These are phyloP conservation scores for Esox masquinongy DNA, from an alignment of 2,797 vertebrate genomes.

Conservation along the genomic window DNA sequence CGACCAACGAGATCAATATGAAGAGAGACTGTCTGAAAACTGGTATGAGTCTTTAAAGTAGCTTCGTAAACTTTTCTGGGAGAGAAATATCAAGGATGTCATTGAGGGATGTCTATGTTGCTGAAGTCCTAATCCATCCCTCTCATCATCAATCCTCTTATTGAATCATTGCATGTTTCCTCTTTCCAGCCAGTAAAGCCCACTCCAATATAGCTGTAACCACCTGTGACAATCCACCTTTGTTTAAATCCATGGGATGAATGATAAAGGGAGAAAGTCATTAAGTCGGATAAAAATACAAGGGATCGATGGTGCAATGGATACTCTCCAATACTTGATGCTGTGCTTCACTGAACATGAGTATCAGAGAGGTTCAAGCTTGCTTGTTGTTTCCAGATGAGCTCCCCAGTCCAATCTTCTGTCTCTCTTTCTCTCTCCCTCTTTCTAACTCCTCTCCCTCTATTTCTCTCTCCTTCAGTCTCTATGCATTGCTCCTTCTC, in stretches of 20 bases:
- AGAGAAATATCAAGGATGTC: slow-evolving; percentile 63
- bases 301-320: slow-evolving; percentile 68
- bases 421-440: background rate
- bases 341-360: slow-evolving; percentile 63
- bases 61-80: slow-evolving; percentile 39
- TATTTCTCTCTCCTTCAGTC: background rate
- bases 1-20: background rate
- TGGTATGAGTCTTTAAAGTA: slow-evolving; percentile 32
- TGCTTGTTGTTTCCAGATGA: slow-evolving; percentile 70
- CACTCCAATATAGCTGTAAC: slow-evolving; percentile 42
- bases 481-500: background rate
- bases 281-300: slow-evolving; percentile 70
- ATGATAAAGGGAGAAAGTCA: slow-evolving; percentile 63
- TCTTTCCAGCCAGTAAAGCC: slow-evolving; percentile 26
- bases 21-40: too few relatives aligned
- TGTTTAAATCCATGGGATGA: slow-evolving; percentile 55
- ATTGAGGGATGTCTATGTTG: slow-evolving; percentile 44
- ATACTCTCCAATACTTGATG: slow-evolving; percentile 56
- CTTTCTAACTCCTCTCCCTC: background rate
- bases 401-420: slow-evolving; percentile 42
- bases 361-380: slow-evolving; percentile 51
- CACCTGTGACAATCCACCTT: slow-evolving; percentile 33
- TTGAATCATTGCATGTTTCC: slow-evolving; percentile 57
- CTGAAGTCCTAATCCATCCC: slow-evolving; percentile 56
- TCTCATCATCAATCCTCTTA: slow-evolving; percentile 59